Base-by-base conservation (phyloP, 2,888 invertebrate species). In the Galeruca laticollis region DNA sequence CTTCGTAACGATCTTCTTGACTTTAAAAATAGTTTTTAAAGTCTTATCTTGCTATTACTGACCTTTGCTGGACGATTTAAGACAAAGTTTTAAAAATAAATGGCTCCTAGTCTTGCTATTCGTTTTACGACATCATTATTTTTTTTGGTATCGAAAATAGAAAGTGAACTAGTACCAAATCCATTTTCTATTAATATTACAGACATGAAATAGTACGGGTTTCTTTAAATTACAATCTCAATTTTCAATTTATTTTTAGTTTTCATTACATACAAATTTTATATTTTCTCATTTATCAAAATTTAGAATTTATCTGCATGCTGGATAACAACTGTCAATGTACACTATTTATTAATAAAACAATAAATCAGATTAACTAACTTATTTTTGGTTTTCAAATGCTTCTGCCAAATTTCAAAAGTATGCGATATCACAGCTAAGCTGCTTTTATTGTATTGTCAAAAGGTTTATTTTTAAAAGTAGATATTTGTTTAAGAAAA, bases 181-280 rank as follows among this genome's bases (percentile, higher is more conserved):
- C 69, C 60, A 35, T 47, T 47, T 65, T 64, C 69, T 69, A 69
- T 69, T 57, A 69, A 69, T 65, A 65, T 69, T 69, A n/a, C 54
- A 66, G 51, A 60, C 68, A 31, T 18, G 31, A 18, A 47, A 62
- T 49, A 37, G 20, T 60, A 51, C 31, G 43, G 40, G 26, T 9
- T 40, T 18, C 43, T 47, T 56, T 13, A 15, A 60, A 6, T 51
- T 33, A 61, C 51, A 51, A 26, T 51, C 11, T 35, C 31, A 31
- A 60, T 31, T 49, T 43, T 47, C 21, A 15, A 10, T 52, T 52
- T 63, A 63, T 63, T 63, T 63, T 63, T 63, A 63, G 62, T 52
- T 62, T 33, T 57, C 35, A 40, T n/a, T 6, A n/a, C n/a, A 11
- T 35, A 10, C 2, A 6, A 4, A 62, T 62, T 62, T 62, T 62